Conservation (phyloP, 2,888 invertebrate species). For the Tachina fera region DNA sequence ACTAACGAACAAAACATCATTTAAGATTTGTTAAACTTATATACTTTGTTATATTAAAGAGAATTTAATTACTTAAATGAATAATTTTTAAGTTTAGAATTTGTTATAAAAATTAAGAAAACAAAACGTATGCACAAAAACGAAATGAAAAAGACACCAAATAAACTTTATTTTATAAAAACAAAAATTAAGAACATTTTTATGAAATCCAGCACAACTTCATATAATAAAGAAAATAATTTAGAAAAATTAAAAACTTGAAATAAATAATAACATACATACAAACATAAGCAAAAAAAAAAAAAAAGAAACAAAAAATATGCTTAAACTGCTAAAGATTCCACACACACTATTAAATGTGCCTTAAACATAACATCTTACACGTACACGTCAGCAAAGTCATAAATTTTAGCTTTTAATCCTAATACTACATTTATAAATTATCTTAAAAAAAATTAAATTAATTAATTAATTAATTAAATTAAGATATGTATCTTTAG, state of each 20-base stretch:
- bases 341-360: slow-evolving; percentile 59
- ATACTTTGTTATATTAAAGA: neutral
- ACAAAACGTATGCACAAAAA: slow-evolving; percentile 57
- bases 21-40: slow-evolving; percentile 40
- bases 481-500: too few relatives aligned
- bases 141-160: slow-evolving; percentile 47
- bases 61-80: slow-evolving; percentile 3
- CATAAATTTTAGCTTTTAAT: slow-evolving; percentile 14
- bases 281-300: neutral
- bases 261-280: neutral
- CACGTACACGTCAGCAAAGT: slow-evolving; percentile 28
- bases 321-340: slow-evolving; percentile 44
- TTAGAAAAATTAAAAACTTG: neutral
- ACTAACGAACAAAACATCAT: neutral
- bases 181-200: neutral
- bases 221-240: neutral
- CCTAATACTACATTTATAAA: neutral
- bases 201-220: slow-evolving; percentile 54
- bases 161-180: slow-evolving; percentile 9
- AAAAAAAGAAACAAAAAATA: neutral
- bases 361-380: slow-evolving; percentile 60
- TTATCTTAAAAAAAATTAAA: slow-evolving; percentile 7
- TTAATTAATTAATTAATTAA: too few relatives aligned
- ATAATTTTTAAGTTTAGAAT: slow-evolving; percentile 20
- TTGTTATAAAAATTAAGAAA: slow-evolving; percentile 1